phyloP scores from a whole-genome alignment of 37 sponge, comb jelly and placozoan genomes.

The Hexactinellida sp. region DNA sequence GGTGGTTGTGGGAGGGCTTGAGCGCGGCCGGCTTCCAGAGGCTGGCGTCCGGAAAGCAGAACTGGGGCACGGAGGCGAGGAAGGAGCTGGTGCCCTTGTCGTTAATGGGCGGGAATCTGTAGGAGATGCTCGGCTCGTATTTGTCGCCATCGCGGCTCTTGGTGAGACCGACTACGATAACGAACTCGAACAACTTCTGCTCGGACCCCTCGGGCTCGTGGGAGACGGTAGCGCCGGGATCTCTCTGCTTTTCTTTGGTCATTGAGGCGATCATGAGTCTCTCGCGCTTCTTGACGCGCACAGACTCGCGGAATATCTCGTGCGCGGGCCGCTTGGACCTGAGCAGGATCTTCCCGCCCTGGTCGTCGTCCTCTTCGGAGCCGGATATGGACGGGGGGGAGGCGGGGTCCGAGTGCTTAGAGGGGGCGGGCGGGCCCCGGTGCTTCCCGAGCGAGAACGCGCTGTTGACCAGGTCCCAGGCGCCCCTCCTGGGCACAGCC shows the following conservation, averaged over 20 bases:
- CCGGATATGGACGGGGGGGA: not conserved
- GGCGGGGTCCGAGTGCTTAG: not conserved
- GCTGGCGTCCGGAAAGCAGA: slow-evolving; percentile 80
- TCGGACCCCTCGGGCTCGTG: not conserved
- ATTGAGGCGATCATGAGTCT: not conserved
- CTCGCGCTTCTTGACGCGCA: not conserved
- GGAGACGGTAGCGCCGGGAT: not conserved
- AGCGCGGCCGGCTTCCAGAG: slow-evolving; percentile 30
- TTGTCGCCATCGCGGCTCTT: slow-evolving; percentile 6
- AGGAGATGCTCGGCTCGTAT: slow-evolving; percentile 36
- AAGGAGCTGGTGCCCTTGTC: slow-evolving; percentile 20
- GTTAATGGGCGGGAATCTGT: slow-evolving; percentile 44
- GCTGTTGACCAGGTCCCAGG: not conserved
- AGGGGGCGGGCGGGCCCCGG: not conserved
- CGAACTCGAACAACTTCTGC: slow-evolving; percentile 57
- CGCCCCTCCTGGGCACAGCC: not conserved
- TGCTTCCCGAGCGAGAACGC: not conserved
- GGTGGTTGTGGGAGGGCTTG: not conserved
- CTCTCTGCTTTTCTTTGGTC: not conserved
- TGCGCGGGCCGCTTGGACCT: not conserved
- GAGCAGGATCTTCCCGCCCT: not conserved
- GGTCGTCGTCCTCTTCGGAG: not conserved
- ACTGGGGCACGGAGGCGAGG: slow-evolving; percentile 42
- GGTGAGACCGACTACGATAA: slow-evolving; percentile 52
- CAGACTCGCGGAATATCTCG: slow-evolving; percentile 2